Conservation (phyloP, 2,113 vertebrate species). For the Isurus oxyrinchus region DNA sequence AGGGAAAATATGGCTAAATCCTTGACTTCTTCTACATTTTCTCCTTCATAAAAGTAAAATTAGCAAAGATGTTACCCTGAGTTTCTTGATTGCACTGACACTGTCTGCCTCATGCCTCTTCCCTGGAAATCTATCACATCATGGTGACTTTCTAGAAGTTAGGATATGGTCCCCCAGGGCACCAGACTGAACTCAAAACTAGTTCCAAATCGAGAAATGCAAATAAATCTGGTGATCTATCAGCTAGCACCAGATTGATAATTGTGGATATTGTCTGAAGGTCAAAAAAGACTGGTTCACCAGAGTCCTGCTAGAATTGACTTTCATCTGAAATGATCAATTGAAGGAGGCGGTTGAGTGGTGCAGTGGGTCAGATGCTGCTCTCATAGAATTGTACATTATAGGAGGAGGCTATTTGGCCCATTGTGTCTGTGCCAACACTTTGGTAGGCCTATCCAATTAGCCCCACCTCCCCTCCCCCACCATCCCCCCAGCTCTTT, state of each 20-base stretch:
- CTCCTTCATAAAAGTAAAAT: background rate
- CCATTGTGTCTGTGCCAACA: background rate
- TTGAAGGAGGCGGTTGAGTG: background rate
- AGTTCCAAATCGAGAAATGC: background rate
- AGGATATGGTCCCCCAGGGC: background rate
- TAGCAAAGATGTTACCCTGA: background rate
- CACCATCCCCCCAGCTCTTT: background rate
- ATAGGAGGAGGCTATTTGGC: background rate
- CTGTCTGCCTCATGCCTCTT: background rate
- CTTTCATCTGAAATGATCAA: background rate
- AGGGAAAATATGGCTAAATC: background rate
- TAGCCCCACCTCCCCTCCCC: background rate
- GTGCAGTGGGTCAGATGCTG: background rate
- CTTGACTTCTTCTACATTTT: background rate
- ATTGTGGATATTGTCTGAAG: background rate
- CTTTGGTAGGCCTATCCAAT: background rate
- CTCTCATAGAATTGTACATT: background rate
- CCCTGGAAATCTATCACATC: background rate
- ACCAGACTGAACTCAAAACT: background rate
- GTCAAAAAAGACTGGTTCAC: background rate
- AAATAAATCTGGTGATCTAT: background rate
- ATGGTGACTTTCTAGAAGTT: background rate
- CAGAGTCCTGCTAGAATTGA: background rate
- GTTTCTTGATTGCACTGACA: background rate
- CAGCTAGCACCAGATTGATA: background rate